A percentile compares a stretch with the other conserved stretches of the same genome.
phyloP scores from a whole-genome alignment of 2,113 vertebrate genomes.

The Tupaia tana region DNA sequence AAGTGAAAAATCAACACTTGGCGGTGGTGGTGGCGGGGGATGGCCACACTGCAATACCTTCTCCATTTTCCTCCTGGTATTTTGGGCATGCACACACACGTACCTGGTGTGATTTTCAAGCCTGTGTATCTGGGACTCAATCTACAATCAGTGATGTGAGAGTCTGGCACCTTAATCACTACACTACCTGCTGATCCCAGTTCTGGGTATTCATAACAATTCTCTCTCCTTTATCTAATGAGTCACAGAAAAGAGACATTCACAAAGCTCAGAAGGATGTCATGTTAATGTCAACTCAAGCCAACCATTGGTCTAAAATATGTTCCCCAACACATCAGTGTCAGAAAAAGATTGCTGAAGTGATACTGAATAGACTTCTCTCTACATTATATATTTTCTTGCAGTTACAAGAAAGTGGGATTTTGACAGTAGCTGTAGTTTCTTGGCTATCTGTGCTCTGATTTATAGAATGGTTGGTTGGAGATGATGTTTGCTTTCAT shows the following conservation, averaged over 20 bases:
- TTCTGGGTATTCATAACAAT: background rate
- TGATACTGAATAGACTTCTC: background rate
- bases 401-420: background rate
- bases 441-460: constrained; percentile 15
- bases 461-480: background rate
- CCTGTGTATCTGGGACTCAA: too few species aligned
- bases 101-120: too few species aligned
- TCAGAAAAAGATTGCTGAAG: background rate
- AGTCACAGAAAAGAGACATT: background rate
- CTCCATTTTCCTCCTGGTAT: too few species aligned
- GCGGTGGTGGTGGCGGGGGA: too few species aligned
- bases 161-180: too few species aligned
- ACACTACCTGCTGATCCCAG: background rate
- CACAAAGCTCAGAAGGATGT: background rate
- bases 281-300: background rate
- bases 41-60: too few species aligned
- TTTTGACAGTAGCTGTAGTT: constrained; percentile 26
- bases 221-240: background rate
- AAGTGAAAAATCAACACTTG: too few species aligned
- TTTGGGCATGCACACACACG: too few species aligned
- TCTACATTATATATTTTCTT: background rate
- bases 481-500: constrained; percentile 57
- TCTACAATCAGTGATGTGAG: too few species aligned
- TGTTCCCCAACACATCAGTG: background rate
- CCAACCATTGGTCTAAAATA: background rate